A percentile compares a stretch with the other conserved stretches of the same genome.
Conservation (phyloP, 1,140 invertebrate genomes). For the Drosophila ficusphila region DNA sequence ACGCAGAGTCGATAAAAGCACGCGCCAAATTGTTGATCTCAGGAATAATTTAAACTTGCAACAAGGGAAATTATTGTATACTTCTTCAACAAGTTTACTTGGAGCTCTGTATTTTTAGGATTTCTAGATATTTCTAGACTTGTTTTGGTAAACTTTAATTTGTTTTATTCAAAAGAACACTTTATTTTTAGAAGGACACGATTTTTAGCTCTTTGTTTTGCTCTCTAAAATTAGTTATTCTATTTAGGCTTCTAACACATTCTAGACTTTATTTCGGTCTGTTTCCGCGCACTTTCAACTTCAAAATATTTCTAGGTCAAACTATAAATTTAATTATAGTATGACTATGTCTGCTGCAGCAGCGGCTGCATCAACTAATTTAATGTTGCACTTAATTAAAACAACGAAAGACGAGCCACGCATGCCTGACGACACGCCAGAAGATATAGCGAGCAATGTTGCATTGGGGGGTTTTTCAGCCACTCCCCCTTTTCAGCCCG, state of each 20-base stretch:
- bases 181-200: not conserved
- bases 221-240: constrained; percentile 17
- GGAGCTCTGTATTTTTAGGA: constrained; percentile 2
- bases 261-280: constrained; percentile 12
- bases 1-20: constrained; percentile 12
- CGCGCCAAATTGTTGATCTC: constrained; percentile 34
- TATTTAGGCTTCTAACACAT: constrained; percentile 8
- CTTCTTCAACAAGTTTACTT: too few relatives aligned
- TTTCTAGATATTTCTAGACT: constrained; percentile 1
- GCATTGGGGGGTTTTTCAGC: constrained; percentile 41
- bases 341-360: constrained; percentile 33
- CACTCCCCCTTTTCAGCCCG: constrained; percentile 9
- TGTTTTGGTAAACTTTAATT: not conserved
- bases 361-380: constrained; percentile 64
- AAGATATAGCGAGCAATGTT: constrained; percentile 21
- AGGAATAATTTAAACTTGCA: not conserved
- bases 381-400: constrained; percentile 83
- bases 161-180: too few relatives aligned
- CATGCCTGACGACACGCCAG: constrained; percentile 58
- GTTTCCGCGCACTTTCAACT: constrained; percentile 56
- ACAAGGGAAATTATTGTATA: constrained; percentile 19
- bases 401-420: constrained; percentile 54
- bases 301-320: constrained; percentile 78
- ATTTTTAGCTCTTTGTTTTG: not conserved
- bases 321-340: constrained; percentile 74